Conservation (phyloP, 2,113 vertebrate genomes). For the Ceuthmochares aereus region DNA sequence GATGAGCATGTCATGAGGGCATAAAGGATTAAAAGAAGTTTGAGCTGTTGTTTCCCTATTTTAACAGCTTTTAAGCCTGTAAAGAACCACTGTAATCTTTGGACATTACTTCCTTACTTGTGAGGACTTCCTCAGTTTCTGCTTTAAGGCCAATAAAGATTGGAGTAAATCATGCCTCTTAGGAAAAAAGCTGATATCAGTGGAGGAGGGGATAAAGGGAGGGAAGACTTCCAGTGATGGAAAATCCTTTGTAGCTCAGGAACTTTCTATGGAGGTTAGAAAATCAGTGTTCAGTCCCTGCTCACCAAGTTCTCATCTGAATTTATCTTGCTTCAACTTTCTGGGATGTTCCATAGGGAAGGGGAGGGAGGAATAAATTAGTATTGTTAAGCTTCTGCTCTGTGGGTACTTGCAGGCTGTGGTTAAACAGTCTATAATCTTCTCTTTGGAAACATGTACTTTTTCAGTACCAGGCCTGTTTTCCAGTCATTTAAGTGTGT, state of each 20-base stretch:
- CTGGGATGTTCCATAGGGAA: background rate
- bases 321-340: background rate
- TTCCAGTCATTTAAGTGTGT: background rate
- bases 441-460: background rate
- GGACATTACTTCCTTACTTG: slow-evolving; percentile 9
- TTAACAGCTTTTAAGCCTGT: slow-evolving; percentile 33
- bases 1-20: background rate
- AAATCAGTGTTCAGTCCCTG: background rate
- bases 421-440: background rate
- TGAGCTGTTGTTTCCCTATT: slow-evolving; percentile 11
- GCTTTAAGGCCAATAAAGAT: background rate
- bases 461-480: background rate
- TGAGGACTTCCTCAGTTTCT: background rate
- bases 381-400: background rate
- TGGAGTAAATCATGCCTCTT: slow-evolving; percentile 14
- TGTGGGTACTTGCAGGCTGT: background rate
- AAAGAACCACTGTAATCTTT: slow-evolving; percentile 33
- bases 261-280: background rate
- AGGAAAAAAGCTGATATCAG: background rate
- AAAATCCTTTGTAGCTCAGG: background rate
- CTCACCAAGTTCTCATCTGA: background rate
- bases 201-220: background rate
- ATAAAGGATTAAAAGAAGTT: slow-evolving; percentile 33
- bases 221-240: background rate
- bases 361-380: background rate